phyloP scores from a whole-genome alignment of 2,888 invertebrate genomes.

The Drosophila stalkeri region DNA sequence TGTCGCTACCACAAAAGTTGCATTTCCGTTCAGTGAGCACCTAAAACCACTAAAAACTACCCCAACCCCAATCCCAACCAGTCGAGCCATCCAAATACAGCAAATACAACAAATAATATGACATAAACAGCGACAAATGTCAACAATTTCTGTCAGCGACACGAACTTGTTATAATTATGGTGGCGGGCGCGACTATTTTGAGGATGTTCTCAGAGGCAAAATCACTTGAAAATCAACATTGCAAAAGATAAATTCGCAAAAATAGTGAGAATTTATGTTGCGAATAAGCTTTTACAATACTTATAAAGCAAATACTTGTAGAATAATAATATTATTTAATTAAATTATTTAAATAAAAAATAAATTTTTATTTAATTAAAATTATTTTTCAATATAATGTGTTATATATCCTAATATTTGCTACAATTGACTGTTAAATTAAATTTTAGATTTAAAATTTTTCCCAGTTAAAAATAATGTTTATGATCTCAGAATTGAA shows the following conservation, averaged over 20 bases:
- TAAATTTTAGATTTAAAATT: no score
- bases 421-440: no score
- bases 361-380: no score
- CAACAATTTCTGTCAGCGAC: constrained; percentile 56
- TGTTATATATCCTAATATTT: no score
- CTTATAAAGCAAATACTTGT: no score
- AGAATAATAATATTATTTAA: background rate
- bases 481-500: no score
- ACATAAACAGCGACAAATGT: constrained; percentile 62
- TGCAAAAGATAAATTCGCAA: background rate
- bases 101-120: constrained; percentile 62
- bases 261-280: background rate
- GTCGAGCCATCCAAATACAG: constrained; percentile 7
- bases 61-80: background rate
- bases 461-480: no score
- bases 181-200: background rate
- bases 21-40: constrained; percentile 67
- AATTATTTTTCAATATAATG: no score
- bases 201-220: constrained; percentile 10
- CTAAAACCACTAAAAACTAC: constrained; percentile 39
- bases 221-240: constrained; percentile 10
- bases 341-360: background rate
- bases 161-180: constrained; percentile 33
- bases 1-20: constrained; percentile 67
- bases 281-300: no score